Evolutionary conservation across 2,113 vertebrate species (phyloP).

Genomic region (Perca fluviatilis): DNA sequence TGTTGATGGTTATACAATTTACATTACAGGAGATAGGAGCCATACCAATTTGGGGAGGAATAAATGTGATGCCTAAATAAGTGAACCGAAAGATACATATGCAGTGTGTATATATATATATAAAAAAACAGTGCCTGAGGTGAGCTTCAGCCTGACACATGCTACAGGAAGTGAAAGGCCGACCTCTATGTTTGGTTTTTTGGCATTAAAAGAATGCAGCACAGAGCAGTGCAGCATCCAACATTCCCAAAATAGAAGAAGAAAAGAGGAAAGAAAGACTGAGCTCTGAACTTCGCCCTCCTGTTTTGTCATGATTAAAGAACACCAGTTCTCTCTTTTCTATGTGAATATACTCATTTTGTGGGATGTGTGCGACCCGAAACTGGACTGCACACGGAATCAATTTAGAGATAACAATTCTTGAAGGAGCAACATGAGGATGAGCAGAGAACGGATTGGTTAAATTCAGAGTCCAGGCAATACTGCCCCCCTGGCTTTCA

Average conservation of each 20-base stretch:
- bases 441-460: conserved; percentile 38
- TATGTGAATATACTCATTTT: conserved; percentile 9
- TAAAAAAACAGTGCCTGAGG: conserved; percentile 85
- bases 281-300: conserved; percentile 18
- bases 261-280: conserved; percentile 16
- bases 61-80: conserved; percentile 79
- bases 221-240: conserved; percentile 82
- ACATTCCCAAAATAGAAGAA: conserved; percentile 68
- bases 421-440: conserved; percentile 36
- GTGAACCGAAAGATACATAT: conserved; percentile 24
- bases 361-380: background rate
- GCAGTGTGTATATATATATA: conserved; percentile 11
- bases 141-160: conserved; percentile 89
- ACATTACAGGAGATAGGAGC: conserved; percentile 87
- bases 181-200: conserved; percentile 49
- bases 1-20: conserved; percentile 87
- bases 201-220: conserved; percentile 88
- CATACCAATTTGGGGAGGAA: conserved; percentile 83
- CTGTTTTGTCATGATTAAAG: background rate
- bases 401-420: conserved; percentile 31
- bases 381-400: background rate
- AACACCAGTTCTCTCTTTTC: background rate
- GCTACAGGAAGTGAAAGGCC: conserved; percentile 67
- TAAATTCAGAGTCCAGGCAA: conserved; percentile 38
- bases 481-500: conserved; percentile 77